phyloP scores from a whole-genome alignment of 1,140 invertebrate species.

The Pogonognathellus flavescens region DNA sequence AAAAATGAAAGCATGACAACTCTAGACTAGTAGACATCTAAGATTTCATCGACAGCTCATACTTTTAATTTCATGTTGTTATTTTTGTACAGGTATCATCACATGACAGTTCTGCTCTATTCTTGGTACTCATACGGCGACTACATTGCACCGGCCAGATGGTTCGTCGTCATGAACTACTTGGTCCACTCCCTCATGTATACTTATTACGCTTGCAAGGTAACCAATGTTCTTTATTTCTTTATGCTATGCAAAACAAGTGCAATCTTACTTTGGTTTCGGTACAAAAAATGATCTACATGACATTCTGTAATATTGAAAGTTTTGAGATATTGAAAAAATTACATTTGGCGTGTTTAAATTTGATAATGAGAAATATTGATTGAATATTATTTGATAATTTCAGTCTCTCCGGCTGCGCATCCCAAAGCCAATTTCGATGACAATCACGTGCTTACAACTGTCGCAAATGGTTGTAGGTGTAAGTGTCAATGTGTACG shows the following conservation, averaged over 20 bases:
- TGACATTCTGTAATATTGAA: too few species aligned
- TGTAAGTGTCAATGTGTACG: conserved; percentile 89
- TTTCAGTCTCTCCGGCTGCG: conserved; percentile 81
- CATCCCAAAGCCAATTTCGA: conserved; percentile 87
- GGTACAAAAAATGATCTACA: too few species aligned
- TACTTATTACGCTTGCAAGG: conserved; percentile 71
- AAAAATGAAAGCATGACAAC: conserved; percentile 71
- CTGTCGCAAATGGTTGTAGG: conserved; percentile 96
- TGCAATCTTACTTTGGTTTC: too few species aligned
- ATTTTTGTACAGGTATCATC: conserved; percentile 78
- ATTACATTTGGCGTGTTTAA: background rate
- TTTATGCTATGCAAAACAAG: too few species aligned
- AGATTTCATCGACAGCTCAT: background rate
- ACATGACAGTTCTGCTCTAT: conserved; percentile 91
- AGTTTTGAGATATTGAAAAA: too few species aligned
- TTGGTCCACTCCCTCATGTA: conserved; percentile 77
- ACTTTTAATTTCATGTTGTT: conserved; percentile 69
- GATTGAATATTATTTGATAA: background rate
- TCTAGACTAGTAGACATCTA: background rate
- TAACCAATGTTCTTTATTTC: conserved; percentile 1
- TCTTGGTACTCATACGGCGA: conserved; percentile 98
- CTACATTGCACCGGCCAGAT: conserved; percentile 95
- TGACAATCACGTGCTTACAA: conserved; percentile 93
- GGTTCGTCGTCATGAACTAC: conserved; percentile 88
- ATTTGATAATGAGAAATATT: background rate